Evolutionary conservation across 2,797 vertebrate genomes (phyloP).

Genomic region (Sphenopsis melanotis): DNA sequence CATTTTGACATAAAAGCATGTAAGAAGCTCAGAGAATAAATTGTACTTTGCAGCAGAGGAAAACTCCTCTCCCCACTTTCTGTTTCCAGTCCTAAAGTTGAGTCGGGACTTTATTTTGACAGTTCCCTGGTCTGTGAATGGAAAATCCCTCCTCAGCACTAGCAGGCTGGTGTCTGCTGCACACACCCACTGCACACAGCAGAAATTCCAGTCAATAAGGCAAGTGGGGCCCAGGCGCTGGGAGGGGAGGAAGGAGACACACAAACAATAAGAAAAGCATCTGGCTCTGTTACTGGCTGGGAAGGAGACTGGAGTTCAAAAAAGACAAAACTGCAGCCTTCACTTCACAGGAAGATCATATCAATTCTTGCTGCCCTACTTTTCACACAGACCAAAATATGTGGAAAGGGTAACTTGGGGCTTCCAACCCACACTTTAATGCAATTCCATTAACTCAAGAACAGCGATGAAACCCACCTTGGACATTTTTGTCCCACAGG

Average conservation of each 20-base stretch:
- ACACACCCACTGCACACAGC: constrained; percentile 72
- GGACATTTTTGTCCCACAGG: background rate
- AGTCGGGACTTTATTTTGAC: constrained; percentile 62
- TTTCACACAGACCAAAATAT: constrained; percentile 20
- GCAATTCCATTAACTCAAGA: constrained; percentile 10
- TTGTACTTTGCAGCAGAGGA: background rate
- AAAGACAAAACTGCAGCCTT: background rate
- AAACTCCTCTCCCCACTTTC: constrained; percentile 28
- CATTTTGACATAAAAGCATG: background rate
- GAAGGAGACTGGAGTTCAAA: constrained; percentile 63
- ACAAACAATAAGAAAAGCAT: constrained; percentile 73
- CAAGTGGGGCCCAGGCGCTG: constrained; percentile 62
- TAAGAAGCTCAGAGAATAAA: background rate
- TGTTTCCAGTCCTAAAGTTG: constrained; percentile 47
- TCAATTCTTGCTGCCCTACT: constrained; percentile 48
- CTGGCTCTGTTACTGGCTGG: constrained; percentile 61
- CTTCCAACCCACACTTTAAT: constrained; percentile 3
- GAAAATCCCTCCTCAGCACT: constrained; percentile 68
- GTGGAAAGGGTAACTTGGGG: constrained; percentile 4
- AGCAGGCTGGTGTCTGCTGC: constrained; percentile 62
- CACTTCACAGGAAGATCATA: constrained; percentile 46
- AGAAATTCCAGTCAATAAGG: constrained; percentile 70
- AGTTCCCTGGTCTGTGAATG: constrained; percentile 62
- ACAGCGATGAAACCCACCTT: background rate
- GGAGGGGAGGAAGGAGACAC: constrained; percentile 68